Evolutionary conservation across 2,888 invertebrate genomes (phyloP), one percentile per base, ranked within the genome.

Genomic region (Drosophila barbarae): DNA sequence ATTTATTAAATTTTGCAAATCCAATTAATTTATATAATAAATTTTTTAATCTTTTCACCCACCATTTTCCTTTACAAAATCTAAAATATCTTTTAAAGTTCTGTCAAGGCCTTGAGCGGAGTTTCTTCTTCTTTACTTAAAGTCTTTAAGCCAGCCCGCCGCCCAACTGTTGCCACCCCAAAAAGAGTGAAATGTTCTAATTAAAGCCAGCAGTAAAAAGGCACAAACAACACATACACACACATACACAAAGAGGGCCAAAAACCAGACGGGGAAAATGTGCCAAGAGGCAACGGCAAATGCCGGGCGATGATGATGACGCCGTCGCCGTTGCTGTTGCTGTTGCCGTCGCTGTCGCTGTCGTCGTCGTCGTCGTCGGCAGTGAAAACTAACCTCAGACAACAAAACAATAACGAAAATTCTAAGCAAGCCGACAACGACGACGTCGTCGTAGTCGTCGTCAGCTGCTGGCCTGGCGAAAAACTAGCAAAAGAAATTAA

Each of bases 361-460:
- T 12, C 47, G 63, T 9, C 47, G 55, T 9, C 67, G 47, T 34
- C 49, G 41, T 49, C 70, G 75, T 67, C 84, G 81, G 73, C 80
- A 78, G 75, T 80, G 81, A 81, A 81, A 81, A 82, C 84, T 82
- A 82, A 84, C 84, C 81, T 84, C 77, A 82, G 82, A 81, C 84
- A 84, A 84, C 82, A 81, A 81, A 63, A 81, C 79, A 81, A 82
- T 81, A 77, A 73, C 77, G 79, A 77, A 84, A 78, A 84, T 81
- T 82, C 81, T 81, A 76, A 84, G 84, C 82, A 84, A 50, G 57
- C 59, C 59, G 59, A 59, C 59, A 59, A 47, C 72, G 64, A 49
- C 56, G 51, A 23, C 56, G 42, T 35, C 56, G 44, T 42, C 44
- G 49, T 53, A 46, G 42, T 39, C 50, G 46, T 42, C 51, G 49